Base-by-base conservation (phyloP, 2,888 invertebrate genomes). In the Lydus trimaculatus region DNA sequence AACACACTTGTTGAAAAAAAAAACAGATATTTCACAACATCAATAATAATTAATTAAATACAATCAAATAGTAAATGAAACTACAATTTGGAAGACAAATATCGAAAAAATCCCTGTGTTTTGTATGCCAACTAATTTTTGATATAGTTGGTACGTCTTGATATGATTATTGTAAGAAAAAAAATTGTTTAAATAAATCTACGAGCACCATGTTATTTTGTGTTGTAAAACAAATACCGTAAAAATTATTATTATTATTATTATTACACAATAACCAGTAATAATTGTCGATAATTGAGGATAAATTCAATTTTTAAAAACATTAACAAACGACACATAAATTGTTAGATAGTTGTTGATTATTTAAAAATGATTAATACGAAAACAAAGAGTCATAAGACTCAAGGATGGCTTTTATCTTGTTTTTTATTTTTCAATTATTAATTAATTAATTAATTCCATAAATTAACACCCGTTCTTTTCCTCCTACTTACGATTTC, bases 131-230 rank as follows among this genome's bases (percentile, higher is more conserved):
- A 65, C 61, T 65, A 52, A 48, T 52, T 48, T 59, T 15, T 64
- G 28, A 69, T 59, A 63, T 58, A 48, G 20, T 61, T 71, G 72
- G 71, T 72, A 73, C 69, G 52, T 72, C 68, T 71, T 74, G 74
- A 74, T 75, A 72, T 74, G 73, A 48, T 48, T 43, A 17, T 43
- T 43, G 33, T 43, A n/a, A 13, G 13, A 36, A 36, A 36, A n/a
- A n/a, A n/a, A n/a, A n/a, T n/a, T n/a, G 13, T 36, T 36, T 13
- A 36, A 43, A 43, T 43, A n/a, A 43, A 43, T 43, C 33, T 36
- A 36, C 36, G 48, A 48, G 48, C 48, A 48, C 48, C 48, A 9
- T 48, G 36, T 36, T 43, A 48, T 31, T 31, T 31, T 43, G 6
- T 48, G 13, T 62, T 48, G 17, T 25, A 2, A 17, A 43, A 43